Evolutionary conservation across 2,113 vertebrate species (phyloP).

Genomic region (Alexandromys fortis): DNA sequence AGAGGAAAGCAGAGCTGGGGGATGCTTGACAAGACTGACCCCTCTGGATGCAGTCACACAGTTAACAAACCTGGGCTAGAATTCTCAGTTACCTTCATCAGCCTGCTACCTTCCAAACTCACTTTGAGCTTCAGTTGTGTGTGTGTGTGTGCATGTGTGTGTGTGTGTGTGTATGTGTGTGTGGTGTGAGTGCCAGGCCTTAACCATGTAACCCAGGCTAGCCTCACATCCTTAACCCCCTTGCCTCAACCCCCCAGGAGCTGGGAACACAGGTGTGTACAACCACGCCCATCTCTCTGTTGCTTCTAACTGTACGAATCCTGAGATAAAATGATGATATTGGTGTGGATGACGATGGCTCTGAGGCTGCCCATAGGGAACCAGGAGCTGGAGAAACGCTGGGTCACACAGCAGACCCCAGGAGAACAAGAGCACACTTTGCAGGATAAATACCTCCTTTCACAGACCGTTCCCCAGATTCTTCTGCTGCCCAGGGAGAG

Average conservation of each 20-base stretch:
- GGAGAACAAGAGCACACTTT: not conserved
- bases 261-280: not conserved
- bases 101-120: not conserved
- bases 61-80: not conserved
- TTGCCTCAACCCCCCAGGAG: not conserved
- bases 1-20: not conserved
- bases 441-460: slow-evolving; percentile 86
- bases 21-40: not conserved
- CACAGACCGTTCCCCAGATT: slow-evolving; percentile 90
- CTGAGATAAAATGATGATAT: not conserved
- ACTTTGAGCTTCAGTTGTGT: not conserved
- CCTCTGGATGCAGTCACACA: not conserved
- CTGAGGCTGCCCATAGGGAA: not conserved
- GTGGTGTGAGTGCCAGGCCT: not conserved
- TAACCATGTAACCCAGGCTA: not conserved
- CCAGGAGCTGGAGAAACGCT: not conserved
- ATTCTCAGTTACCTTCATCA: not conserved
- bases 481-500: slow-evolving; percentile 87
- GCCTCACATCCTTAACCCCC: not conserved
- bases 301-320: not conserved
- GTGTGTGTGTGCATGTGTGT: no score
- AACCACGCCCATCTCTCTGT: not conserved
- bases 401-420: not conserved
- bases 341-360: not conserved
- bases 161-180: not conserved